Evolutionary conservation across 1,140 invertebrate species (phyloP), one percentile per base, ranked within the genome.

Genomic region (Bombus sylvicola): DNA sequence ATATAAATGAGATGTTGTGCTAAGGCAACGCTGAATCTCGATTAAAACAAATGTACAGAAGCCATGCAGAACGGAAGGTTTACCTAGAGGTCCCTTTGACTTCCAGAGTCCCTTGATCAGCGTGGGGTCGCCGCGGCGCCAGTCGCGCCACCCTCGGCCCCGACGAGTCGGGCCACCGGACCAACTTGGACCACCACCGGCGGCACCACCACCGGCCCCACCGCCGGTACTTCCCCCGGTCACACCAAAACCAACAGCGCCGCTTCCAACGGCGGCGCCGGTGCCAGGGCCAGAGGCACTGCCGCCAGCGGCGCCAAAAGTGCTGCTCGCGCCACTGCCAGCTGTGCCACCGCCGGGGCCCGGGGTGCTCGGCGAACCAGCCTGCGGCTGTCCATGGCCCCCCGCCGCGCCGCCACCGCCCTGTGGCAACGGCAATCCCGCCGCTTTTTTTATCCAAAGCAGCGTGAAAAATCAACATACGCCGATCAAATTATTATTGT

Each of bases 81-180:
- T 97, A 93, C 97, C 97, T 87, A 97, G 95, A 59, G 96, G 96
- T 62, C 94, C 94, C 88, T 93, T 94, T 71, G 93, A 92, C 94
- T 97, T 97, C 97, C 96, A 97, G 64, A 97, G 95, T 71, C 96
- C 96, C 94, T 97, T 97, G 94, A 97, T 96, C 83, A 97, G 95
- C 47, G 96, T 96, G 31, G 96, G 97, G 92, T 97, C 97, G 62
- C 96, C 96, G 68, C 96, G 95, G 83, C 96, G 94, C 96, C 96
- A 97, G 92, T 97, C 96, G 86, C 96, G 95, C 94, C 96, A 97
- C 22, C 96, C 96, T 77, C 95, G 94, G 89, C 96, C 95, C 94
- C 96, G 86, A 62, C 92, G 87, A 68, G 86, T 53, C 12, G 88
- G 88, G 8, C 84, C 87, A 12, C 43, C 9, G 43, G 84, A 75